Base-by-base conservation (phyloP, 2,888 invertebrate species). In the Drymonia ruficornis region DNA sequence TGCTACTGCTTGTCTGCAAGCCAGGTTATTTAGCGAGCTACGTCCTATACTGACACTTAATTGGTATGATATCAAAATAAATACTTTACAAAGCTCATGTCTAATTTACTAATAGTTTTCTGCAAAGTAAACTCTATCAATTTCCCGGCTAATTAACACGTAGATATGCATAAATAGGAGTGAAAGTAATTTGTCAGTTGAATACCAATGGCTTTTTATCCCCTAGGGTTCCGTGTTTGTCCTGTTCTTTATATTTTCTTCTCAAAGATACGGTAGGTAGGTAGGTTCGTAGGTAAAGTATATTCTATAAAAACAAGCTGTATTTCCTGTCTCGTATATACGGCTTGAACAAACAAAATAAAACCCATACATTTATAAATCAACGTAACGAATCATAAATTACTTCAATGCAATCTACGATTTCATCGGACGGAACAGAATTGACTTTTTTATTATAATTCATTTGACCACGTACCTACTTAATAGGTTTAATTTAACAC, bases 371-470 rank as follows among this genome's bases (percentile, higher is more conserved):
- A 46, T 29, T 46, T 31, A 1, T 47, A 47, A 23, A 60, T 58
- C 52, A 50, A 59, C 60, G 67, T 56, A 53, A 50, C 70, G 60
- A 65, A 69, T 70, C 58, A 50, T 47, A 55, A 61, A 70, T 65
- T 52, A 65, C 60, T 12, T 19, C 44, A 12, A 11, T 51, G 43
- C 59, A 67, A 67, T 65, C 54, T 67, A 29, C 51, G 55, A 65
- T 67, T 70, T 58, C 36, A 61, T 57, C 59, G 59, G 11, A 15
- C 42, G 59, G 49, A 49, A 45, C 42, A 61, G 49, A 49, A 49
- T 12, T 50, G 46, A 46, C 43, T 50, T 43, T 45, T 45, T 45
- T 19, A 23, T 42, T 42, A 18, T 18, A 15, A 42, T 18, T 42
- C 18, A 18, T 42, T 31, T 36, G 36, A n/a, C 13, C n/a, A 36